Percentiles rank a stretch among this genome's conserved stretches.
Conservation (phyloP, 2,888 invertebrate genomes). For the Xestoiulus laeticollis region DNA sequence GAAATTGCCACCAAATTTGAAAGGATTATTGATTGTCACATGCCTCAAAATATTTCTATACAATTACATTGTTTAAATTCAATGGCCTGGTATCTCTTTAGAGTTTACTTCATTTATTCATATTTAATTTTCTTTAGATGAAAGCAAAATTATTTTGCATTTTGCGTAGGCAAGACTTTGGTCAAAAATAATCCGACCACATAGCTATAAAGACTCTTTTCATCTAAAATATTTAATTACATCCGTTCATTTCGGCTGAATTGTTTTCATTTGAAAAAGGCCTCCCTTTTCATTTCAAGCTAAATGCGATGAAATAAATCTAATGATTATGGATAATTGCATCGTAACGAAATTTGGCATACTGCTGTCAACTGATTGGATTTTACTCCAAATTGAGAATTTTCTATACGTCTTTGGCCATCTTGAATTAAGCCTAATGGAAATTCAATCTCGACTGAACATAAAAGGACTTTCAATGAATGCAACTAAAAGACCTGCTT, state of each 20-base stretch:
- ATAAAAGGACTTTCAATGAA: slow-evolving; percentile 12
- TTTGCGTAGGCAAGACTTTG: not conserved
- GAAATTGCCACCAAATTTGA: not conserved
- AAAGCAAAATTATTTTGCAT: not conserved
- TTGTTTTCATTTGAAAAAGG: slow-evolving; percentile 1
- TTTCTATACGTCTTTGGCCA: not conserved
- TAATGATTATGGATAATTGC: slow-evolving; percentile 5
- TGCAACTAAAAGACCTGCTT: not conserved
- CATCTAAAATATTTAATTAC: not conserved
- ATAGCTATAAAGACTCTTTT: not conserved
- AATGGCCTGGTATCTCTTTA: not conserved
- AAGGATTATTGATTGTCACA: not conserved
- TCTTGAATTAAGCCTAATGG: not conserved
- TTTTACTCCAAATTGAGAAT: not conserved
- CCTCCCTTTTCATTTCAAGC: not conserved
- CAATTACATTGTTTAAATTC: not conserved
- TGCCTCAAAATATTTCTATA: not conserved
- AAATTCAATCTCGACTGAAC: slow-evolving; percentile 29
- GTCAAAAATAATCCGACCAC: not conserved
- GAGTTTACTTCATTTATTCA: not conserved
- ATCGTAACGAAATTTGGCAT: not conserved
- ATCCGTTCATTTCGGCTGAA: not conserved
- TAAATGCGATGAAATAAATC: not conserved
- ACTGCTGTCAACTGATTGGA: slow-evolving; percentile 34
- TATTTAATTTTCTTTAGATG: not conserved